Percentiles rank a stretch among this genome's conserved stretches.
Evolutionary conservation across 2,888 invertebrate species (phyloP).

Genomic region (Cataglyphis cursor): DNA sequence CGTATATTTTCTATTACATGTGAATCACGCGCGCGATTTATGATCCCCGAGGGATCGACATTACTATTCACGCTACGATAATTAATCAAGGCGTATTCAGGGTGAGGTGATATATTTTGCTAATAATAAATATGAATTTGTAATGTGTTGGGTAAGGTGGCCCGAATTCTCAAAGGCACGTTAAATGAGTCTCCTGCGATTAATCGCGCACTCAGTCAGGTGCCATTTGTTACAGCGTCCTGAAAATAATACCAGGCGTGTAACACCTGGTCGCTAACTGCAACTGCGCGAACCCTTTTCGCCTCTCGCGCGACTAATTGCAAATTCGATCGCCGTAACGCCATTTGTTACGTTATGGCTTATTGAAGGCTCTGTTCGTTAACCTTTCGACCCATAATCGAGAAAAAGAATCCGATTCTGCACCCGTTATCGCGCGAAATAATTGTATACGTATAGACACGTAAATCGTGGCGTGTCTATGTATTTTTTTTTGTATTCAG

Average conservation of each 20-base stretch:
- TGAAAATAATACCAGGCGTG: slow-evolving; percentile 70
- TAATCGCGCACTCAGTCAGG: slow-evolving; percentile 69
- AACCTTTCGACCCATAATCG: background rate
- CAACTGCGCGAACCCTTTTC: slow-evolving; percentile 60
- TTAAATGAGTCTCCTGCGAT: slow-evolving; percentile 72
- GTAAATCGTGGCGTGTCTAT: background rate
- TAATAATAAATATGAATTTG: slow-evolving; percentile 62
- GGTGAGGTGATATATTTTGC: slow-evolving; percentile 28
- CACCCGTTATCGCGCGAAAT: slow-evolving; percentile 19
- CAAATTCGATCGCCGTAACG: slow-evolving; percentile 59
- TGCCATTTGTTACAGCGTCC: slow-evolving; percentile 65
- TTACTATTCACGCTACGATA: slow-evolving; percentile 40
- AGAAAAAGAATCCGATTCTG: slow-evolving; percentile 5
- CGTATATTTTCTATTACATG: slow-evolving; percentile 26
- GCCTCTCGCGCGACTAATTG: slow-evolving; percentile 60
- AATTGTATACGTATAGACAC: background rate
- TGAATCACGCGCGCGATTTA: slow-evolving; percentile 33
- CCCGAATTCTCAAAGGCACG: slow-evolving; percentile 65
- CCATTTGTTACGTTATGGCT: slow-evolving; percentile 49
- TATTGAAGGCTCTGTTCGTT: slow-evolving; percentile 48
- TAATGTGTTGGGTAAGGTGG: slow-evolving; percentile 57
- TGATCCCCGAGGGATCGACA: slow-evolving; percentile 2
- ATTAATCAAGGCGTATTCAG: slow-evolving; percentile 42
- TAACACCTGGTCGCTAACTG: slow-evolving; percentile 71
- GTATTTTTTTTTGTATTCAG: background rate